Evolutionary conservation across 2,888 invertebrate species (phyloP), one percentile per base, ranked within the genome.

Genomic region (Chymomyza caudatula): DNA sequence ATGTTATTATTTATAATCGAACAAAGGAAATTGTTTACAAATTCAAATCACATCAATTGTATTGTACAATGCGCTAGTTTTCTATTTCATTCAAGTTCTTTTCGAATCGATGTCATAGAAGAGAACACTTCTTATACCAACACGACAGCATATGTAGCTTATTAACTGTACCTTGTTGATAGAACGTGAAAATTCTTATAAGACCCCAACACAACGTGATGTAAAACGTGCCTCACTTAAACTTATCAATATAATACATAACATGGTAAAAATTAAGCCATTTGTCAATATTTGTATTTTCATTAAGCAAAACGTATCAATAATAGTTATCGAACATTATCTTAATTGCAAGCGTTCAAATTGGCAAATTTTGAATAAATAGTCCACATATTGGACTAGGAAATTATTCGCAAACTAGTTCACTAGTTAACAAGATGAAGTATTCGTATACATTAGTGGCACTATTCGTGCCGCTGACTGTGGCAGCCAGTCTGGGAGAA

Each of bases 351-450:
- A 51, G 22, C 51, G 17, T 6, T 15, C 11, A 6, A 51, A 51
- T 13, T 17, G 51, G 19, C 6, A 11, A 53, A 15, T 25, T 25
- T 53, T 8, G n/a, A 70, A 79, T 79, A 79, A 79, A 79, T 73
- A 81, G 70, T 2, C 68, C 58, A 17, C 8, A 57, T 19, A 56
- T 60, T 57, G 64, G n/a, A 43, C 25, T 61, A 63, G 67, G 49
- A 69, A 77, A 65, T 56, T 77, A 80, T 75, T 82, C 73, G 65
- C 57, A 55, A 73, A 60, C 11, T 23, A 53, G 66, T 67, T 8
- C 73, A 68, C 65, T 60, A 63, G 29, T 52, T 2, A 77, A 57
- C 29, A 70, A 74, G 19, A 80, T 82, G 81, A 75, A 64, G 56
- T 69, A 60, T 43, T 47, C 57, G 6, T 8, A 72, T 23, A 19